These are phyloP conservation scores for Cabera pusaria DNA, from an alignment of 2,888 invertebrate species.

Conservation along the genomic window DNA sequence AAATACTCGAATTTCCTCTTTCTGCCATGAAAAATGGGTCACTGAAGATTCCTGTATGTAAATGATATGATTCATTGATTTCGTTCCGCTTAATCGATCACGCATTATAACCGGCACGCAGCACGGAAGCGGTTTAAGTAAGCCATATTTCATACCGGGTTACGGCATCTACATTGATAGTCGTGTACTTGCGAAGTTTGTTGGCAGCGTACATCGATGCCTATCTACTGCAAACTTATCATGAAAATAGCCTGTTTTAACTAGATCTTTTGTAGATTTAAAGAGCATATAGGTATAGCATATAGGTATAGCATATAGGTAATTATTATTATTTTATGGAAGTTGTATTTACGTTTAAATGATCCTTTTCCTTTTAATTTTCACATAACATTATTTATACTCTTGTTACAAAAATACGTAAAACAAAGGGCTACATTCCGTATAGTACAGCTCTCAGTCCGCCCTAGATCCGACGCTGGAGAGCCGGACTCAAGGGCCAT, in stretches of 20 bases:
- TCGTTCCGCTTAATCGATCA: conserved; percentile 13
- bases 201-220: too few relatives aligned
- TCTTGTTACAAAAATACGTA: conserved; percentile 5
- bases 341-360: too few relatives aligned
- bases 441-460: conserved; percentile 21
- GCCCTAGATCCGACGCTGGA: conserved; percentile 27
- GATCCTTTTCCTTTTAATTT: too few relatives aligned
- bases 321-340: too few relatives aligned
- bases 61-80: conserved; percentile 18
- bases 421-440: conserved; percentile 12
- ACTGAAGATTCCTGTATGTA: conserved; percentile 12
- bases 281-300: too few relatives aligned
- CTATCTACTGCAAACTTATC: too few relatives aligned
- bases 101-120: conserved; percentile 16
- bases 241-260: too few relatives aligned
- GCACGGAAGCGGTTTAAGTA: conserved; percentile 5
- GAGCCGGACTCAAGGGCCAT: conserved; percentile 29
- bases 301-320: too few relatives aligned
- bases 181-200: too few relatives aligned
- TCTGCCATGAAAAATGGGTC: conserved; percentile 2
- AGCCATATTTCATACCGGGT: conserved; percentile 8
- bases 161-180: too few relatives aligned
- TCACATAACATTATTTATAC: too few relatives aligned
- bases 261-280: too few relatives aligned
- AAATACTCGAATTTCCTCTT: conserved; percentile 1